Evolutionary conservation across 2,797 vertebrate species (phyloP), one percentile per base, ranked within the genome.

Genomic region (Sebastes vulpes): DNA sequence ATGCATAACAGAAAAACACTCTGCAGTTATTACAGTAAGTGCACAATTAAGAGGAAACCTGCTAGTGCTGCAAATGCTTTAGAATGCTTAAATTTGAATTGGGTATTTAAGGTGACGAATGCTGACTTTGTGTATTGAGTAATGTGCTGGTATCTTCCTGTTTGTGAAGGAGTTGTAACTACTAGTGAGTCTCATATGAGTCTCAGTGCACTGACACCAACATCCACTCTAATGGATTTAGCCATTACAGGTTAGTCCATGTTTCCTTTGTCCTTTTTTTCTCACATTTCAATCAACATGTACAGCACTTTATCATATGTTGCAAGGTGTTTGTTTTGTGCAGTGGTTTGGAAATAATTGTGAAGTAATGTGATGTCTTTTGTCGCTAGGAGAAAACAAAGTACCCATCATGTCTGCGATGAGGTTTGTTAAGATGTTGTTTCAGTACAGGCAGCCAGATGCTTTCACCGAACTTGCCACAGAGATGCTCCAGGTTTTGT

Each of bases 351-450:
- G 2, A 63, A 76, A 66, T 72, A 12, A 21, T 9, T 76, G 14
- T 71, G 1, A 26, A 20, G 16, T 59, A 11, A 73, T 63, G 14
- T 32, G 4, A 69, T 81, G 7, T 83, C 20, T 79, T 80, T 25
- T 86, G 46, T 89, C 65, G 4, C 25, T 77, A 98, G 97, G 96
- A 81, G 95, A 96, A 82, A 93, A 96, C 78, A 86, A 88, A 6
- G 92, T 99, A 64, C 95, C 97, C 54, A 73, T 96, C 90, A 88
- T 92, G 63, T 96, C 97, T 83, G 97, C 96, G 2, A 89, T 98
- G 86, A 97, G 94, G 91, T 98, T 99, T 89, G 80, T 96, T 63
- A 99, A 98, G 91, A 84, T 98, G 84, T 92, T 98, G 84, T 98
- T 97, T 93, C 97, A 91, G 72, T 98, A 97, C 81, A 98, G 98